A percentile compares a stretch with the other conserved stretches of the same genome.
Evolutionary conservation across 1,140 invertebrate species (phyloP).

Genomic region (Parapsyche elsis): DNA sequence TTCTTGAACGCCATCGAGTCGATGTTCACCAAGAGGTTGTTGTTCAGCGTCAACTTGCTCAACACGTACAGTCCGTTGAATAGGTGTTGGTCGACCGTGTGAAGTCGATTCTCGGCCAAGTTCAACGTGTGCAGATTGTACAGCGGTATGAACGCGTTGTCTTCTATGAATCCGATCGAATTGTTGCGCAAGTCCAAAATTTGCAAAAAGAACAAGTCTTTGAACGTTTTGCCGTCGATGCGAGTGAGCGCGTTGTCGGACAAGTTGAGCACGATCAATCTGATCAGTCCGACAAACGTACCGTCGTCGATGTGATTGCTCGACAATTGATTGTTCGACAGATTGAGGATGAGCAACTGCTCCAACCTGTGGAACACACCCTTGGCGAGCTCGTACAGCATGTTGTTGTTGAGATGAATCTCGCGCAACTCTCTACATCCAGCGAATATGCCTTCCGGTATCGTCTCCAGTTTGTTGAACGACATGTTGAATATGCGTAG

Average conservation of each 20-base stretch:
- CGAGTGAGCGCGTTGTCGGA: conserved; percentile 85
- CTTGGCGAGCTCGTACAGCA: conserved; percentile 79
- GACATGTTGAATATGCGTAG: conserved; percentile 86
- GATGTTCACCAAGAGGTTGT: conserved; percentile 84
- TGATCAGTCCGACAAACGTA: conserved; percentile 85
- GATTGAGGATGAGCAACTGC: conserved; percentile 85
- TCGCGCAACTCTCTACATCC: conserved; percentile 82
- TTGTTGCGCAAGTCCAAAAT: conserved; percentile 89
- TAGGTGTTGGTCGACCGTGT: conserved; percentile 81
- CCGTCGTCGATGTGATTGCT: conserved; percentile 84
- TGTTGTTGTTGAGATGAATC: conserved; percentile 85
- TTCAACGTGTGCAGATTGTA: conserved; percentile 89
- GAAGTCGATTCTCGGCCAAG: conserved; percentile 85
- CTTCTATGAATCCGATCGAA: conserved; percentile 85
- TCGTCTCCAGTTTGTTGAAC: conserved; percentile 79
- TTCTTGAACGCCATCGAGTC: conserved; percentile 89
- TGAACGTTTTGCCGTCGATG: conserved; percentile 86
- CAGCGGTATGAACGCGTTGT: conserved; percentile 85
- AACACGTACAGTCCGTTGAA: conserved; percentile 88
- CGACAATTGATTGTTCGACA: conserved; percentile 87
- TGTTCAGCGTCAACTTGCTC: conserved; percentile 84
- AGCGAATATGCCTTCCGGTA: conserved; percentile 83
- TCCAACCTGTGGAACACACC: conserved; percentile 87
- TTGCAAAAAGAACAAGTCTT: conserved; percentile 88
- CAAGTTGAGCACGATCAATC: conserved; percentile 85